Percentiles rank a stretch among this genome's conserved stretches.
phyloP scores from a whole-genome alignment of 2,888 invertebrate species.

The Dolomedes plantarius region DNA sequence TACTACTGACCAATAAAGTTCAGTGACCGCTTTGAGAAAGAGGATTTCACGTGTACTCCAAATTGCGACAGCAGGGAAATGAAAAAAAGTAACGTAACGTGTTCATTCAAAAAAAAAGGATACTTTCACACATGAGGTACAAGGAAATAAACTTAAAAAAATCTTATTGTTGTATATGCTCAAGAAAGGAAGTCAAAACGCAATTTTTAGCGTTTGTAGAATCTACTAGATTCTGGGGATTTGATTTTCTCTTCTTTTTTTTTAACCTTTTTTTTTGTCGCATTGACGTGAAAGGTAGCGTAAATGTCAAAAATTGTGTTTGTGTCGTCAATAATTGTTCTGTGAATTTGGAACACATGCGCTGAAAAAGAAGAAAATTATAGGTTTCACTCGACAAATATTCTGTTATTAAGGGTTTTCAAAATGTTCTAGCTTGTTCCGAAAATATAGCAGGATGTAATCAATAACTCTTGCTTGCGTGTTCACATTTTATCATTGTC shows the following conservation, averaged over 20 bases:
- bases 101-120: background rate
- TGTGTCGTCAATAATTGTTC: no score
- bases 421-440: no score
- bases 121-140: background rate
- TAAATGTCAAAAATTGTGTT: background rate
- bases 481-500: no score
- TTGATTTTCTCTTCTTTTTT: no score
- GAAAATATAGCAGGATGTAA: no score
- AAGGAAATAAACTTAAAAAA: background rate
- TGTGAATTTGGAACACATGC: no score
- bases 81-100: background rate
- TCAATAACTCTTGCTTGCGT: no score
- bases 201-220: background rate
- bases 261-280: background rate
- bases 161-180: background rate
- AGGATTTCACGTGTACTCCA: background rate
- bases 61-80: background rate
- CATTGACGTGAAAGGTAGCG: background rate
- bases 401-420: no score
- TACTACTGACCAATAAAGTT: background rate
- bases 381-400: no score
- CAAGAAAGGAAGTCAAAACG: background rate
- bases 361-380: no score
- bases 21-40: background rate
- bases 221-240: background rate